phyloP scores from a whole-genome alignment of 2,113 vertebrate genomes.

The Grus americana region DNA sequence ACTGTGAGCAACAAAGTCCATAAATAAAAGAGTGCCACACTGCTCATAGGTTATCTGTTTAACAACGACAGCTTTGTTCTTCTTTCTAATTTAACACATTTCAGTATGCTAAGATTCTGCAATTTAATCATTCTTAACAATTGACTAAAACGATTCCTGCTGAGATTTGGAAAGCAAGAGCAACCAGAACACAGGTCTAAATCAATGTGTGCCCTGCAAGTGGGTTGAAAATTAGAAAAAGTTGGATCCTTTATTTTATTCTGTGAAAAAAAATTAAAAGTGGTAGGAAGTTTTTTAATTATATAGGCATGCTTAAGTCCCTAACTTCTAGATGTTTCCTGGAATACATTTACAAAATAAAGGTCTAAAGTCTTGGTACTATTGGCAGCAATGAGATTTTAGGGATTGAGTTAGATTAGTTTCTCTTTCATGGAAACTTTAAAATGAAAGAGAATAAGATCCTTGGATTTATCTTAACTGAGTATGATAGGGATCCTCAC shows the following conservation, averaged over 20 bases:
- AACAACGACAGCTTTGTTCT: slow-evolving; percentile 34
- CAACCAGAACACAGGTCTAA: neutral
- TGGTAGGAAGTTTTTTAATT: neutral
- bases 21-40: slow-evolving; percentile 63
- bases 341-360: neutral
- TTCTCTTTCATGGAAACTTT: neutral
- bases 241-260: neutral
- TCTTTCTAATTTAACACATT: slow-evolving; percentile 47
- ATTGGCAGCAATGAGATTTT: neutral
- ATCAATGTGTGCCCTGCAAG: neutral
- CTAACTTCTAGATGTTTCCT: neutral
- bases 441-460: neutral
- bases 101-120: neutral
- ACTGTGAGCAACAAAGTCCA: slow-evolving; percentile 59
- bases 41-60: slow-evolving; percentile 60
- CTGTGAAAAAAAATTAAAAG: neutral
- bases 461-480: neutral
- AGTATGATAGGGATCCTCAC: neutral
- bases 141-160: neutral
- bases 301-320: neutral
- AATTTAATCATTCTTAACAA: slow-evolving; percentile 47
- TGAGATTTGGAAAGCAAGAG: slow-evolving; percentile 16
- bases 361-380: neutral
- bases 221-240: neutral
- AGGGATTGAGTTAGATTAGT: neutral